These are phyloP conservation scores for Dendrocincla tyrannina DNA, from an alignment of 2,797 vertebrate genomes.

Conservation along the genomic window DNA sequence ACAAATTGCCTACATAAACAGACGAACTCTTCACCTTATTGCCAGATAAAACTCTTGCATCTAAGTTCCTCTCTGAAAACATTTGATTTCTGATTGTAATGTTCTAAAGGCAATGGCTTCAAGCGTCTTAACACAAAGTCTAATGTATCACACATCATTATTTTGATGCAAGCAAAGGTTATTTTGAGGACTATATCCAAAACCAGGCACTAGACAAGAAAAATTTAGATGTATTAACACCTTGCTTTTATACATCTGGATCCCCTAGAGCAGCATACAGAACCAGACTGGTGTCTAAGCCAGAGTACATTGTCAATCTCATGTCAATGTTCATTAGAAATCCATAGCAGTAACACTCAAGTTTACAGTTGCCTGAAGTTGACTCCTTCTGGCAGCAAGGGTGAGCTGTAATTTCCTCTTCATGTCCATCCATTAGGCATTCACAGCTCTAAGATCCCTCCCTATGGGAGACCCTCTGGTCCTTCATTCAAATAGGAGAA, in stretches of 20 bases:
- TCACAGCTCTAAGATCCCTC: background rate
- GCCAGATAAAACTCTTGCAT: background rate
- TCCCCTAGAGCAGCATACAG: background rate
- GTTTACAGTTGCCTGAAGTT: background rate
- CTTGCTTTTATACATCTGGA: background rate
- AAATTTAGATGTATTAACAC: background rate
- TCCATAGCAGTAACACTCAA: background rate
- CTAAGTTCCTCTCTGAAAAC: background rate
- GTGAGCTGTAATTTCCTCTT: background rate
- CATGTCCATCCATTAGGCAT: background rate
- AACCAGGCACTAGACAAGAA: background rate
- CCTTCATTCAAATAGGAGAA: background rate
- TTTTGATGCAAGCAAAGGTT: background rate
- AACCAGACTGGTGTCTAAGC: background rate
- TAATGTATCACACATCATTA: background rate
- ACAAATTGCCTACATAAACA: background rate
- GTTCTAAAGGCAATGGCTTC: background rate
- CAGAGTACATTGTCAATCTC: fast-evolving
- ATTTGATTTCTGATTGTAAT: background rate
- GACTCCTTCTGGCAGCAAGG: background rate
- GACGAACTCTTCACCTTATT: background rate
- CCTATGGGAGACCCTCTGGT: background rate
- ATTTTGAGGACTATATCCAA: background rate
- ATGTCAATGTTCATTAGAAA: background rate
- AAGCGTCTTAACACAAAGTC: background rate